These are phyloP conservation scores for Galaxias olidus DNA, from an alignment of 2,797 vertebrate genomes.

Conservation along the genomic window DNA sequence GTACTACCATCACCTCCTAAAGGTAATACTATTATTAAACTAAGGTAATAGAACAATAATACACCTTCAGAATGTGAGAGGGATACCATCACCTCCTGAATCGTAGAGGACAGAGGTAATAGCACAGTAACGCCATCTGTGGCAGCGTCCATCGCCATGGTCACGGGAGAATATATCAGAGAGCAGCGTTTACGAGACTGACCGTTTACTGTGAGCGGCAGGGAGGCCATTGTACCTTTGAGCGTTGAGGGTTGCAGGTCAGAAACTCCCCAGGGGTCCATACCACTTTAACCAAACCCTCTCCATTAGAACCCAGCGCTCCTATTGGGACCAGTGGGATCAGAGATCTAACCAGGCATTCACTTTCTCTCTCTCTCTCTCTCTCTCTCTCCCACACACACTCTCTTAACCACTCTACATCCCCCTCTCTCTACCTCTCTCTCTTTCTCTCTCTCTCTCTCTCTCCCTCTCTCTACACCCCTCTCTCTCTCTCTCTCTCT, in stretches of 20 bases:
- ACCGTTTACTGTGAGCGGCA: too few relatives aligned
- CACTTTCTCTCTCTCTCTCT: constrained; percentile 28
- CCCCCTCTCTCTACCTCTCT: constrained; percentile 35
- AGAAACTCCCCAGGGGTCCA: constrained; percentile 61
- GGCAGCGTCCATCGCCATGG: too few relatives aligned
- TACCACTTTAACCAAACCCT: constrained; percentile 71
- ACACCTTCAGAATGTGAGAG: too few relatives aligned
- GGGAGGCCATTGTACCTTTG: too few relatives aligned
- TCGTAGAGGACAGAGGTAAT: too few relatives aligned
- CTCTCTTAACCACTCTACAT: constrained; percentile 13
- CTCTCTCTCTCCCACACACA: not conserved
- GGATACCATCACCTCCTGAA: too few relatives aligned
- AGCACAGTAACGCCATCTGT: too few relatives aligned
- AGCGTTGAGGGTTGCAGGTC: constrained; percentile 55
- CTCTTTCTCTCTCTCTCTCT: constrained; percentile 9
- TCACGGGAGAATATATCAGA: too few relatives aligned
- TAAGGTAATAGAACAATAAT: too few relatives aligned
- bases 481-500: constrained; percentile 51
- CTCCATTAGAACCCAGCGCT: constrained; percentile 72
- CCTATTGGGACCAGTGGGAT: constrained; percentile 69
- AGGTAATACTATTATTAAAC: too few relatives aligned
- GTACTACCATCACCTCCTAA: too few relatives aligned
- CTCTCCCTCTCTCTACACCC: constrained; percentile 51
- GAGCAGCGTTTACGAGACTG: too few relatives aligned
- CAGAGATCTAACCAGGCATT: constrained; percentile 70